Evolutionary conservation across 2,888 invertebrate genomes (phyloP), one percentile per base, ranked within the genome.

Genomic region (Caenorhabditis plicata): DNA sequence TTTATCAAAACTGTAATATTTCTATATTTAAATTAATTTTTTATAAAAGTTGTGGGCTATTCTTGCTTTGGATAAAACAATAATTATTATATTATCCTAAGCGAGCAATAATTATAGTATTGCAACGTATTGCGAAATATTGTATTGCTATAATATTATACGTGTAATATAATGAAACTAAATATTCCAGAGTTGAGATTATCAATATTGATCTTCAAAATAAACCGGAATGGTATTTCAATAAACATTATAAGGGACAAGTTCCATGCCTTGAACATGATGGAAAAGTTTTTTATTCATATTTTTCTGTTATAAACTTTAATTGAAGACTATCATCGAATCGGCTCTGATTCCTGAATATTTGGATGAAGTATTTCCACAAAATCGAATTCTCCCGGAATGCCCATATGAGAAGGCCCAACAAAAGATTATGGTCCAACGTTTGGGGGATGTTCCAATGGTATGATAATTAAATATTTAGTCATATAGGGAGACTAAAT

Each of bases 301-400:
- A n/a, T n/a, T n/a, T n/a, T n/a, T n/a, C n/a, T n/a, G n/a, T n/a
- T n/a, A n/a, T n/a, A n/a, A n/a, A n/a, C n/a, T n/a, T n/a, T n/a
- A n/a, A n/a, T n/a, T n/a, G 44, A 57, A 87, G 57, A 85, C 85
- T 2, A 83, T 92, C 13, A 88, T 87, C 74, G 91, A 91, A 81
- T 90, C 90, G 68, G 85, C 88, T 62, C 86, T 91, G 29, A 87
- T 90, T 61, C 87, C 87, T 66, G 88, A 89, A 68, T 91, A 89
- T 80, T 81, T 91, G 60, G 90, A 92, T 78, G 91, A 90, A 74
- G 87, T 87, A 74, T 89, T 88, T 81, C 87, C 88, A 1, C 85
- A 82, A 1, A 58, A 58, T 4, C 85, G 86, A 1, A 83, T 91
- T 22, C 87, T 88, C 73, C 85, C 89, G 1, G 83, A 84, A 9